A percentile compares a stretch with the other conserved stretches of the same genome.
Conservation (phyloP, 1,140 invertebrate genomes). For the Drosophila pectinifera region DNA sequence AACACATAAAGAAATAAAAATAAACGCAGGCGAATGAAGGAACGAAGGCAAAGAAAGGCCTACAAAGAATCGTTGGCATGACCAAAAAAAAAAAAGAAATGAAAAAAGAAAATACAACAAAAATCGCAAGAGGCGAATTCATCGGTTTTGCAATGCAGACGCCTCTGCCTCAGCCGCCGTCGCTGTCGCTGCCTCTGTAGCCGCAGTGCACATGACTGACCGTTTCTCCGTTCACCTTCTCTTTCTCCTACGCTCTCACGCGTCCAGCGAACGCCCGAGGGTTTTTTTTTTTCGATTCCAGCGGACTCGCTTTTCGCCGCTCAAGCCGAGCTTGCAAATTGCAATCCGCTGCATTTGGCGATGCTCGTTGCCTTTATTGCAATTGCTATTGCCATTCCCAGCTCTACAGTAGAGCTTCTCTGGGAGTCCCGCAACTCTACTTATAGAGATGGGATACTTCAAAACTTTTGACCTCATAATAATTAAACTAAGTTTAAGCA, state of each 20-base stretch:
- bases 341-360: conserved; percentile 33
- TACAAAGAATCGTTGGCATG: conserved; percentile 46
- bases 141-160: conserved; percentile 42
- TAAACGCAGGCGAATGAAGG: conserved; percentile 32
- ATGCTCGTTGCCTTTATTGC: conserved; percentile 32
- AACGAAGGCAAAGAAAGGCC: conserved; percentile 48
- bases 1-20: conserved; percentile 70
- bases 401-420: conserved; percentile 10
- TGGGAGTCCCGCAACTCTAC: no score
- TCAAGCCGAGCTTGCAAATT: conserved; percentile 36
- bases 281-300: background rate
- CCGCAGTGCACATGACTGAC: conserved; percentile 43
- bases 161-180: conserved; percentile 5
- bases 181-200: background rate
- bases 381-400: background rate
- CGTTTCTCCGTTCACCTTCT: conserved; percentile 19
- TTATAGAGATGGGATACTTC: background rate
- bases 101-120: conserved; percentile 15
- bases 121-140: conserved; percentile 41
- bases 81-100: conserved; percentile 6
- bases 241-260: conserved; percentile 27
- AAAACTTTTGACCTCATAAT: background rate
- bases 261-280: conserved; percentile 26
- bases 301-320: conserved; percentile 15
- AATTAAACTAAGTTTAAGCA: no score